Evolutionary conservation across 2,888 invertebrate genomes (phyloP).

Genomic region (Chrysopilus asiliformis): DNA sequence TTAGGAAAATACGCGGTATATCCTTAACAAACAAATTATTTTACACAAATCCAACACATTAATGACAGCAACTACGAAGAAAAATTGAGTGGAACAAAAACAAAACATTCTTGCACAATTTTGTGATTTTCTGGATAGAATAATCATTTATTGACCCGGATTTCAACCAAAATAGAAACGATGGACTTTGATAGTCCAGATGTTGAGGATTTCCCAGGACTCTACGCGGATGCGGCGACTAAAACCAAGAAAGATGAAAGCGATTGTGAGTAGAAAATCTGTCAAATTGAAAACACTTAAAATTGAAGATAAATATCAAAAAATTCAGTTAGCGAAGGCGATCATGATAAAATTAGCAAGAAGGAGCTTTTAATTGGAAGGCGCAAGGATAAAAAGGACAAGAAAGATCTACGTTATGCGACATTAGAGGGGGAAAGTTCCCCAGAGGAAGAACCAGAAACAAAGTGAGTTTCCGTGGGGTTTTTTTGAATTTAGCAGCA

Average conservation of each 20-base stretch:
- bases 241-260: conserved; percentile 50
- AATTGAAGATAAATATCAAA: conserved; percentile 12
- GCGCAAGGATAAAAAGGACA: conserved; percentile 72
- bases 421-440: conserved; percentile 89
- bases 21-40: too few species aligned
- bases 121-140: too few species aligned
- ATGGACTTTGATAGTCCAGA: conserved; percentile 55
- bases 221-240: conserved; percentile 61
- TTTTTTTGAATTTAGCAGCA: not conserved
- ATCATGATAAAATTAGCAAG: conserved; percentile 63
- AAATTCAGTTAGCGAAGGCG: conserved; percentile 61
- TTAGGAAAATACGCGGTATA: too few species aligned
- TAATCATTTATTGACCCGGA: too few species aligned
- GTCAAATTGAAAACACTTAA: not conserved
- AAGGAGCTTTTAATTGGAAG: conserved; percentile 65
- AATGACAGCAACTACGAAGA: too few species aligned
- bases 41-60: too few species aligned
- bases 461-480: conserved; percentile 43
- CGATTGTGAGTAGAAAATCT: conserved; percentile 50
- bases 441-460: conserved; percentile 74
- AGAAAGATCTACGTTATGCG: conserved; percentile 81
- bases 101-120: too few species aligned
- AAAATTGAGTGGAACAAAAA: too few species aligned
- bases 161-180: too few species aligned
- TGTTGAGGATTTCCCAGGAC: conserved; percentile 78